Evolutionary conservation across 2,888 invertebrate species (phyloP).

Genomic region (Drosophila putrida): DNA sequence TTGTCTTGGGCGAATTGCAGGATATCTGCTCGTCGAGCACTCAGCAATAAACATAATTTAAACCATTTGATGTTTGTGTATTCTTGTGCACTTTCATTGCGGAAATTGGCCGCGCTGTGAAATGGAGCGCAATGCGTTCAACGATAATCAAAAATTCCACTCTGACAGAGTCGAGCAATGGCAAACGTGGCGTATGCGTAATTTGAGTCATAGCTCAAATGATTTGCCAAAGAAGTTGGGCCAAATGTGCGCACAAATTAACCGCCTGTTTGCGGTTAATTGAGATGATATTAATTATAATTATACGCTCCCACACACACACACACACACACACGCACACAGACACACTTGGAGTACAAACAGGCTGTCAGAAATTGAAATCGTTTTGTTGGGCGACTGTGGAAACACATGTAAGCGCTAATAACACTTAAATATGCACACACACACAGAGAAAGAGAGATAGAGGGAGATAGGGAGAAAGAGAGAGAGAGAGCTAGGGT

Average conservation of each 20-base stretch:
- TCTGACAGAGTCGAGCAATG: neutral
- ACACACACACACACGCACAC: constrained; percentile 17
- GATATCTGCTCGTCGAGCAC: neutral
- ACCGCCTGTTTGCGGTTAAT: constrained; percentile 81
- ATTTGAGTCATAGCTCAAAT: constrained; percentile 41
- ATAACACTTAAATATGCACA: constrained; percentile 75
- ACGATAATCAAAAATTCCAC: constrained; percentile 26
- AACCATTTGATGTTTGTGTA: constrained; percentile 9
- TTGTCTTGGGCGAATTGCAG: neutral
- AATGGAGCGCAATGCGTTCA: constrained; percentile 38
- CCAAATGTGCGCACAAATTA: constrained; percentile 66
- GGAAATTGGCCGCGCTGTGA: constrained; percentile 58
- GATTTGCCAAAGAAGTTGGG: constrained; percentile 56
- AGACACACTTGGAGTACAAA: constrained; percentile 27
- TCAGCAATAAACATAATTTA: neutral
- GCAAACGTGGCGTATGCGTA: constrained; percentile 53
- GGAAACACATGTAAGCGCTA: constrained; percentile 77
- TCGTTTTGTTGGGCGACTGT: constrained; percentile 62
- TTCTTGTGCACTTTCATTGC: constrained; percentile 36
- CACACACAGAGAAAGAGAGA: constrained; percentile 22
- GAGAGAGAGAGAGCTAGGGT: neutral
- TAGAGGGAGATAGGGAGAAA: neutral
- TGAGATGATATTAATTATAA: constrained; percentile 79
- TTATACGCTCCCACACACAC: constrained; percentile 44
- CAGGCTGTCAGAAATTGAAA: constrained; percentile 71